phyloP scores from a whole-genome alignment of 2,888 invertebrate species.

The Trachelus iudaicus region DNA sequence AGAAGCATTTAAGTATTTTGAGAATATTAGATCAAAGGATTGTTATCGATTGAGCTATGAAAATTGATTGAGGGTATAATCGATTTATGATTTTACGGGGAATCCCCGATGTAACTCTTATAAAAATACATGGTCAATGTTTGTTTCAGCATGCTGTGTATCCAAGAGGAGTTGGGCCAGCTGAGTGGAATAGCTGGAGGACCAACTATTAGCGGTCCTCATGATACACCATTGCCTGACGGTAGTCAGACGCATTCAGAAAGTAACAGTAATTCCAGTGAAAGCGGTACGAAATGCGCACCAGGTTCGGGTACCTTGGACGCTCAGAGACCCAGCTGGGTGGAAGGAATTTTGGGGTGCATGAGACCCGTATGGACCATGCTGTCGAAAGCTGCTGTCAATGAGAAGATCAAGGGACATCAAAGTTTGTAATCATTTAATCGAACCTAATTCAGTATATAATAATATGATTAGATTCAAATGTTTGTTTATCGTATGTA shows the following conservation, averaged over 20 bases:
- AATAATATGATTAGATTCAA: neutral
- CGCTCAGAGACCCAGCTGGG: constrained; percentile 75
- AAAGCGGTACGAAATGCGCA: constrained; percentile 53
- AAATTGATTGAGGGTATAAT: neutral
- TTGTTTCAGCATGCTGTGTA: constrained; percentile 71
- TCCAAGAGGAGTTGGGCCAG: constrained; percentile 74
- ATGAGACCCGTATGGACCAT: constrained; percentile 89
- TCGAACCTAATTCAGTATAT: neutral
- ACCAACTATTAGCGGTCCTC: constrained; percentile 47
- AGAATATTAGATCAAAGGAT: neutral
- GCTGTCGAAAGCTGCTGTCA: constrained; percentile 80
- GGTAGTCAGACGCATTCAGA: constrained; percentile 51
- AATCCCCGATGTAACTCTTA: neutral
- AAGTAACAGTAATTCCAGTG: constrained; percentile 53
- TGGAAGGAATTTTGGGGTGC: constrained; percentile 88
- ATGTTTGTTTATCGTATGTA: constrained; percentile 29
- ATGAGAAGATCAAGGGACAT: constrained; percentile 74
- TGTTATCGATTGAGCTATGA: neutral
- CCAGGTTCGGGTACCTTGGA: constrained; percentile 57
- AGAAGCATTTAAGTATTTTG: neutral
- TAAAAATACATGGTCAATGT: neutral
- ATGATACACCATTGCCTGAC: constrained; percentile 37
- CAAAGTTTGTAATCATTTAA: constrained; percentile 67
- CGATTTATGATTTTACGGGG: neutral
- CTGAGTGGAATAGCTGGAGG: constrained; percentile 61